These are phyloP conservation scores for Bagarius yarrelli DNA, from an alignment of 2,113 vertebrate species.

Conservation along the genomic window DNA sequence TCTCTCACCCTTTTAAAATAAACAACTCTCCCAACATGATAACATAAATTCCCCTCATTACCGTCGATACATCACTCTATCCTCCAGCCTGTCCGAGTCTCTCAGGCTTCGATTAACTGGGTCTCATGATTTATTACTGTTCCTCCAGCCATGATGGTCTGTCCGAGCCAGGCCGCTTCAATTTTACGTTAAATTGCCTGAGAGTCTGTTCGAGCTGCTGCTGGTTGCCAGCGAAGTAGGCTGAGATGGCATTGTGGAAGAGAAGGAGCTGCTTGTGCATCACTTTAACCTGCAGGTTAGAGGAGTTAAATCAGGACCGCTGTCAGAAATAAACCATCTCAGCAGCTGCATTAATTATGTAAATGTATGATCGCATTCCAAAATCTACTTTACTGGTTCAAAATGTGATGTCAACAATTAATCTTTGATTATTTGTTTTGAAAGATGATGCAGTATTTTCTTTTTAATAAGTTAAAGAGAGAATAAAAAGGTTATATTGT, in stretches of 20 bases:
- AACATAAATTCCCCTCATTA: conserved; percentile 9
- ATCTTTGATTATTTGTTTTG: too few relatives aligned
- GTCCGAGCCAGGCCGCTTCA: conserved; percentile 84
- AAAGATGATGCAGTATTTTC: too few relatives aligned
- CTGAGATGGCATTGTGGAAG: conserved; percentile 95
- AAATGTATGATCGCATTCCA: too few relatives aligned
- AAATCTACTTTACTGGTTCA: too few relatives aligned
- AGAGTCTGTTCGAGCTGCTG: conserved; percentile 95
- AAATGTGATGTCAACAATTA: too few relatives aligned
- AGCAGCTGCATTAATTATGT: background rate
- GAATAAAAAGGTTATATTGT: too few relatives aligned
- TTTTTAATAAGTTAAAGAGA: too few relatives aligned
- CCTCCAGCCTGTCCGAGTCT: conserved; percentile 6
- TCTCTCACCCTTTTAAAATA: background rate
- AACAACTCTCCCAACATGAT: background rate
- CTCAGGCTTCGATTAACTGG: background rate
- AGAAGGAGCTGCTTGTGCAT: conserved; percentile 98
- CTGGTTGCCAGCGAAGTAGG: conserved; percentile 97
- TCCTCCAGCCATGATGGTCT: conserved; percentile 98
- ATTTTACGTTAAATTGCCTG: conserved; percentile 92
- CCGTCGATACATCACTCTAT: background rate
- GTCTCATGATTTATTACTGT: conserved; percentile 71
- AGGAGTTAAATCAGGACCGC: background rate
- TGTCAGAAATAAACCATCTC: background rate
- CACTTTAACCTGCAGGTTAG: conserved; percentile 84